Evolutionary conservation across 2,888 invertebrate species (phyloP).

Genomic region (Lysandra coridon): DNA sequence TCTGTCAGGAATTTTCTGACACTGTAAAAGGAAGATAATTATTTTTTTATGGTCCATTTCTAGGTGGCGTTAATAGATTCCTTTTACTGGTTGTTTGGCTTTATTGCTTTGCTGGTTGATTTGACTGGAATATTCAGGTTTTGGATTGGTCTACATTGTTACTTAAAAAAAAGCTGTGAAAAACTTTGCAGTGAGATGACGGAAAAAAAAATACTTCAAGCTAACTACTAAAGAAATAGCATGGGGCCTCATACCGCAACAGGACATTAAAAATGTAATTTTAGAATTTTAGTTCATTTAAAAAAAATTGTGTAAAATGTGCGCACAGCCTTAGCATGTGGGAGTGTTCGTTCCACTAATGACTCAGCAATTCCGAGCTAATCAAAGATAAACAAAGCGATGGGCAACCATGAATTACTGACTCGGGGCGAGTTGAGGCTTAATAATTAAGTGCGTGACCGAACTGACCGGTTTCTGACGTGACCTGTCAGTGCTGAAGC

Average conservation of each 20-base stretch:
- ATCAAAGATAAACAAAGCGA: conserved; percentile 70
- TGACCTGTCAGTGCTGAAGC: conserved; percentile 58
- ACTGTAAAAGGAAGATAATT: too few species aligned
- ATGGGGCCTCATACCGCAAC: background rate
- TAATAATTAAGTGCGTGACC: conserved; percentile 27
- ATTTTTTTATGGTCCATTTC: too few species aligned
- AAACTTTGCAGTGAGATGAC: too few species aligned
- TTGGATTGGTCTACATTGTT: too few species aligned
- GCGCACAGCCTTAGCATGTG: conserved; percentile 47
- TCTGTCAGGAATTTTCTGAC: too few species aligned
- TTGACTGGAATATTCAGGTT: too few species aligned
- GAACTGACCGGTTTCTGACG: conserved; percentile 56
- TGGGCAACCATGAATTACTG: conserved; percentile 45
- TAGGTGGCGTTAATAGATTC: too few species aligned
- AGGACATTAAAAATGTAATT: background rate
- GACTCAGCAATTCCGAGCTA: conserved; percentile 67
- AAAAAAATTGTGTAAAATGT: conserved; percentile 31
- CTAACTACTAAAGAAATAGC: background rate
- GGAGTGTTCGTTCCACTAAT: conserved; percentile 43
- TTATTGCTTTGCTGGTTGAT: too few species aligned
- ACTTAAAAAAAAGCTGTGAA: too few species aligned
- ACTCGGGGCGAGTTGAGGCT: conserved; percentile 18
- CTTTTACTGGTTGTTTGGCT: too few species aligned
- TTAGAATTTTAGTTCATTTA: background rate
- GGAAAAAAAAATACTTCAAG: too few species aligned